Evolutionary conservation across 2,888 invertebrate species (phyloP).

Genomic region (Conomelus anceps): DNA sequence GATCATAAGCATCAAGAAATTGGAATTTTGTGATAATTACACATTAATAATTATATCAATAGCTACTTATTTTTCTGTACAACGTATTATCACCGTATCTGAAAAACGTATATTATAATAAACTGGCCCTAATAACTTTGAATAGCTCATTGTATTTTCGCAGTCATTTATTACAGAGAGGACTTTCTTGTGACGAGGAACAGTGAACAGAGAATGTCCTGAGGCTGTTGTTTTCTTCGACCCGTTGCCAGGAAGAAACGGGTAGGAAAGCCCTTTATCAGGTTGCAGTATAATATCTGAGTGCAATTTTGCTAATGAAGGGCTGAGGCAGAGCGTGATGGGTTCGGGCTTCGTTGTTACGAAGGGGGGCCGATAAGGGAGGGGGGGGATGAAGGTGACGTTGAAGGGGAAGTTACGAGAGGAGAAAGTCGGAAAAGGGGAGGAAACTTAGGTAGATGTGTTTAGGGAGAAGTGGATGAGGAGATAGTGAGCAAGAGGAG

Average conservation of each 20-base stretch:
- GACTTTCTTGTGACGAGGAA: not conserved
- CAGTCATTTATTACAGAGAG: not conserved
- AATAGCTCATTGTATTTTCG: not conserved
- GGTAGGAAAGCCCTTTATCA: conserved; percentile 4
- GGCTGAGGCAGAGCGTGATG: not conserved
- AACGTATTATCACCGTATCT: too few species aligned
- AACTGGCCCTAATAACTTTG: not conserved
- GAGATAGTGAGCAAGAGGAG: too few species aligned
- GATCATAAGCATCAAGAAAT: too few species aligned
- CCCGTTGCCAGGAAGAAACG: not conserved
- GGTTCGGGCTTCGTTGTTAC: too few species aligned
- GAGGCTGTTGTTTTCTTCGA: not conserved
- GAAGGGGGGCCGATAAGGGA: not conserved
- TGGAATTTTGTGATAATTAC: too few species aligned
- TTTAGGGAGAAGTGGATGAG: not conserved
- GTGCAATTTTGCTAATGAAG: conserved; percentile 27
- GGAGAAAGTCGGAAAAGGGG: not conserved
- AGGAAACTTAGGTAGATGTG: conserved; percentile 1
- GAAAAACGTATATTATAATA: not conserved
- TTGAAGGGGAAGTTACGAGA: not conserved
- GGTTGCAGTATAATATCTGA: conserved; percentile 23
- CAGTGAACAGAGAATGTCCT: not conserved
- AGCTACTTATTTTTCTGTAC: too few species aligned
- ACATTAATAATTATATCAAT: too few species aligned
- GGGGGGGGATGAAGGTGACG: not conserved